phyloP scores from a whole-genome alignment of 2,888 invertebrate genomes.

The Tuta absoluta region DNA sequence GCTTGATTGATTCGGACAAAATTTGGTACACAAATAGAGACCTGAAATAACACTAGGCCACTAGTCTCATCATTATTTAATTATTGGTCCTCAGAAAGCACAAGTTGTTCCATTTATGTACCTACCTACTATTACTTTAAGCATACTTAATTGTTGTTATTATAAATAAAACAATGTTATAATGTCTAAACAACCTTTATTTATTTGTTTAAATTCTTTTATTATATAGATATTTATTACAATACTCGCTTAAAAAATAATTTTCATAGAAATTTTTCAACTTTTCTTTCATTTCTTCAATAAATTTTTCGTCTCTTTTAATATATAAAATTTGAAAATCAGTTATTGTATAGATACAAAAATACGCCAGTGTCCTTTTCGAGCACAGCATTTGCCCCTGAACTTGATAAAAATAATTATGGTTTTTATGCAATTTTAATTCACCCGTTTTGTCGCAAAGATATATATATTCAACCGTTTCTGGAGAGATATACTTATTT shows the following conservation, averaged over 20 bases:
- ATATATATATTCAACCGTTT: not conserved
- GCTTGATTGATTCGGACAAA: too few relatives aligned
- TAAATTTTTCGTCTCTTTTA: not conserved
- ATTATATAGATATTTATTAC: not conserved
- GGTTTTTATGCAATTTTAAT: not conserved
- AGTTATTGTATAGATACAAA: not conserved
- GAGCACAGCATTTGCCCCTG: not conserved
- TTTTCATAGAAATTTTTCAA: not conserved
- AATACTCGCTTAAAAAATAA: not conserved
- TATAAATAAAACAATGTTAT: not conserved
- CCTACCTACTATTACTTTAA: too few relatives aligned
- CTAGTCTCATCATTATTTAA: too few relatives aligned
- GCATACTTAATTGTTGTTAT: not conserved
- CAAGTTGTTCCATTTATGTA: too few relatives aligned
- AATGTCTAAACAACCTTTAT: not conserved
- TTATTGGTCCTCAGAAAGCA: too few relatives aligned
- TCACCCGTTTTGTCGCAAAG: not conserved
- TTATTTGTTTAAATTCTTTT: not conserved
- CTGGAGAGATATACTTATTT: not conserved
- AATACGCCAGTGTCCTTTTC: not conserved
- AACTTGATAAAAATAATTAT: not conserved
- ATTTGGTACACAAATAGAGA: too few relatives aligned
- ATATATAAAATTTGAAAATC: not conserved
- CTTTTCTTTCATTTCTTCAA: not conserved
- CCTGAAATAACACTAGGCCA: too few relatives aligned